Conservation (phyloP, 2,797 vertebrate species). For the Anguilla pacifica region DNA sequence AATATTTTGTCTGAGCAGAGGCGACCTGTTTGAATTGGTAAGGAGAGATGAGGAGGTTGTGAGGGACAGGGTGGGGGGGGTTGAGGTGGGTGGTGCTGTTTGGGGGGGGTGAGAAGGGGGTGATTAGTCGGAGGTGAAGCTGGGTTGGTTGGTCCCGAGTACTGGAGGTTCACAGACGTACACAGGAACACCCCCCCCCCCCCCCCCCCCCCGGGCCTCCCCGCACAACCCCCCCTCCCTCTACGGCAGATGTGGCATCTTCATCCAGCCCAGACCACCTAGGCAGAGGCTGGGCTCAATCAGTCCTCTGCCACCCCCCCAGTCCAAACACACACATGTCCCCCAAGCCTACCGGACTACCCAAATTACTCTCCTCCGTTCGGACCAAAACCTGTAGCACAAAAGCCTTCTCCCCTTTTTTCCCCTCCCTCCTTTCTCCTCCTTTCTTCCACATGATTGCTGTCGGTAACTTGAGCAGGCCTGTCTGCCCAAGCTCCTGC, state of each 20-base stretch:
- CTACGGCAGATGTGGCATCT: constrained; percentile 56
- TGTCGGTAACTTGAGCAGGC: constrained; percentile 37
- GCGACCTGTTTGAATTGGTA: constrained; percentile 53
- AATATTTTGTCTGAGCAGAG: constrained; percentile 52
- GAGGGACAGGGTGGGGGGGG: neutral
- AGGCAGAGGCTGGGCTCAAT: constrained; percentile 18
- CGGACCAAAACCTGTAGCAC: neutral
- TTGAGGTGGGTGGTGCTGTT: neutral
- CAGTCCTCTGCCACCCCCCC: neutral
- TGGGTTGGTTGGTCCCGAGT: constrained; percentile 42
- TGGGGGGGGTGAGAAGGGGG: neutral
- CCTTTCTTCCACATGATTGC: constrained; percentile 44
- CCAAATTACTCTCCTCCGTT: neutral
- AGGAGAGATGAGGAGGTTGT: neutral
- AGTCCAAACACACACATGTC: too few species aligned
- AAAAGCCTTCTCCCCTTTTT: neutral
- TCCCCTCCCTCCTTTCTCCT: neutral
- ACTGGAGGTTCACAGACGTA: constrained; percentile 53
- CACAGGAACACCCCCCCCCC: constrained; percentile 48
- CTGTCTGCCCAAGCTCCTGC: neutral
- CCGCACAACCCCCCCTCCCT: neutral
- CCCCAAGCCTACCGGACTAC: neutral
- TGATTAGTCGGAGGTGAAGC: constrained; percentile 37
- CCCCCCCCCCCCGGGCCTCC: neutral
- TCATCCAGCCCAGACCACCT: constrained; percentile 57